Evolutionary conservation across 2,888 invertebrate species (phyloP).

Genomic region (Nemoura dubitans): DNA sequence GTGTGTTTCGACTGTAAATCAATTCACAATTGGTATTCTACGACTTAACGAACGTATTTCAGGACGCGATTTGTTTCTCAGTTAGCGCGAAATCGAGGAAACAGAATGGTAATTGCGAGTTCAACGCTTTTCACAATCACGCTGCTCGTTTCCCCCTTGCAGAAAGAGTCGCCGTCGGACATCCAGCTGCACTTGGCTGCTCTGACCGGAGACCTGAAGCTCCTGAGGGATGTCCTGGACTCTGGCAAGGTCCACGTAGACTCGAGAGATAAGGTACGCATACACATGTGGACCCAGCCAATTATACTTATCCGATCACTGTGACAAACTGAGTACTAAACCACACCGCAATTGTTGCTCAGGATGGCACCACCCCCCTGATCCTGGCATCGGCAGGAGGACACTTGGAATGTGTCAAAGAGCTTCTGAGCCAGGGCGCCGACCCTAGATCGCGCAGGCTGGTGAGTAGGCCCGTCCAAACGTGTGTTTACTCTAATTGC

Average conservation of each 20-base stretch:
- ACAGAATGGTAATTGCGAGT: too few species aligned
- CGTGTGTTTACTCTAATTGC: too few species aligned
- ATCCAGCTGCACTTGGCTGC: conserved; percentile 93
- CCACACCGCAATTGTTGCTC: conserved; percentile 52
- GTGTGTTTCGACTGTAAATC: too few species aligned
- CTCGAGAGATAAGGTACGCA: conserved; percentile 87
- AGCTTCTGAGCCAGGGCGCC: conserved; percentile 89
- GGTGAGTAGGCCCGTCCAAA: conserved; percentile 64
- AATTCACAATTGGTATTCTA: too few species aligned
- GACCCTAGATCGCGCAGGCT: conserved; percentile 85
- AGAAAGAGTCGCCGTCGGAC: conserved; percentile 94
- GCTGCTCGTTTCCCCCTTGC: conserved; percentile 55
- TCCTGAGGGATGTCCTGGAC: conserved; percentile 81
- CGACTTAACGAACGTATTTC: too few species aligned
- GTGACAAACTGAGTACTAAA: background rate
- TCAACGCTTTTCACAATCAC: too few species aligned
- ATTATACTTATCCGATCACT: background rate
- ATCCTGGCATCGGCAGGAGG: conserved; percentile 93
- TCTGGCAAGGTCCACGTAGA: conserved; percentile 95
- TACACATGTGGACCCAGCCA: background rate
- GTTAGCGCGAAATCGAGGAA: too few species aligned
- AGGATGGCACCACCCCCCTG: conserved; percentile 95
- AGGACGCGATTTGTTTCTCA: too few species aligned
- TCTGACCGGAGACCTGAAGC: conserved; percentile 81
- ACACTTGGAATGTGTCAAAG: conserved; percentile 85